Percentiles rank a stretch among this genome's conserved stretches.
Evolutionary conservation across 2,113 vertebrate genomes (phyloP).

Genomic region (Sminthopsis crassicaudata): DNA sequence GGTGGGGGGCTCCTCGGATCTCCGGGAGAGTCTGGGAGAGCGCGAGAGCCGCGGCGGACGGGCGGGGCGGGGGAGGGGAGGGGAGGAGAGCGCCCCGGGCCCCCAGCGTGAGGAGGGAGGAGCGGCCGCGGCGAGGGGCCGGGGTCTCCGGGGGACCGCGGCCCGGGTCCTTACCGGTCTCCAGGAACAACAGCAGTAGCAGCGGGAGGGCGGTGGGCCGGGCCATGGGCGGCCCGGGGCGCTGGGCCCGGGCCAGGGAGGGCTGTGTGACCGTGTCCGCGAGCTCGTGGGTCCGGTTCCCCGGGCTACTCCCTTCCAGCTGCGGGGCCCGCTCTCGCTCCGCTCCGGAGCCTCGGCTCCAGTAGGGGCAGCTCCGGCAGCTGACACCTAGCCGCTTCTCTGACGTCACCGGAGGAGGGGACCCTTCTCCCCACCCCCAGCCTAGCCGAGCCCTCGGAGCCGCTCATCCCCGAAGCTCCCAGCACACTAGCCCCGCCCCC

Average conservation of each 20-base stretch:
- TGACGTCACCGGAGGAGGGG: not conserved
- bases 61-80: too few species aligned
- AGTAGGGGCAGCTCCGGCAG: not conserved
- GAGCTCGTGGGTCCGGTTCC: too few species aligned
- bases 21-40: not conserved
- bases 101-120: not conserved
- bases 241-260: not conserved
- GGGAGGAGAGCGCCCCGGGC: too few species aligned
- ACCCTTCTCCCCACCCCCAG: not conserved
- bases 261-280: not conserved
- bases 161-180: not conserved
- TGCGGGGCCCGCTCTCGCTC: too few species aligned
- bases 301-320: not conserved
- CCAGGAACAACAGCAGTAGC: not conserved
- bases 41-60: too few species aligned
- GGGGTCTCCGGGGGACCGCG: not conserved
- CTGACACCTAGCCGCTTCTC: not conserved
- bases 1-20: not conserved
- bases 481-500: not conserved
- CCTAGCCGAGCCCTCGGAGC: not conserved
- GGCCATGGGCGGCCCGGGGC: not conserved
- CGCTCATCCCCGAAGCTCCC: not conserved
- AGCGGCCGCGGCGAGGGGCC: too few species aligned
- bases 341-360: not conserved
- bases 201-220: not conserved